Percentiles rank a stretch among this genome's conserved stretches.
Conservation (phyloP, 2,888 invertebrate species). For the Parnassius orleans region DNA sequence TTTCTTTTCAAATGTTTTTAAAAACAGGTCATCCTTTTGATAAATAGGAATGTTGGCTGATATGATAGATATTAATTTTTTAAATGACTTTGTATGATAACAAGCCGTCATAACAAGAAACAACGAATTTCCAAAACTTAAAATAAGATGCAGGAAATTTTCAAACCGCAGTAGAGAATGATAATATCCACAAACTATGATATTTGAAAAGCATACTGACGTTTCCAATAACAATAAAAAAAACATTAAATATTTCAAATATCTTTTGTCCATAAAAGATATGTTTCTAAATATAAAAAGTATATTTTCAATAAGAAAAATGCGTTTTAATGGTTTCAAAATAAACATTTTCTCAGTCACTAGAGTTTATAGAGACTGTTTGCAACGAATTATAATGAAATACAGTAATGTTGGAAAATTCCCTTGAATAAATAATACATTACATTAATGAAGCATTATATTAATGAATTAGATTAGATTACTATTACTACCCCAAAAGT, state of each 20-base stretch:
- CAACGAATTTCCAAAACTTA: conserved; percentile 5
- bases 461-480: too few species aligned
- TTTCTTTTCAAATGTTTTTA: conserved; percentile 2
- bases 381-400: too few species aligned
- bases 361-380: too few species aligned
- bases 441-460: too few species aligned
- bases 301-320: conserved; percentile 4
- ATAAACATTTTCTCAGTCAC: conserved; percentile 3
- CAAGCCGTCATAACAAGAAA: conserved; percentile 1
- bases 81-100: conserved; percentile 7
- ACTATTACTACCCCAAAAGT: too few species aligned
- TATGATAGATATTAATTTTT: conserved; percentile 4
- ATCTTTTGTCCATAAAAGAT: neutral
- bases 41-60: neutral
- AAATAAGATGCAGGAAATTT: neutral
- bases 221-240: neutral
- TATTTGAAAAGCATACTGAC: neutral
- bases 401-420: too few species aligned
- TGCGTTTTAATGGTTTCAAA: conserved; percentile 4
- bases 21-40: conserved; percentile 5
- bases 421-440: too few species aligned
- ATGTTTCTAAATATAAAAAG: conserved; percentile 22
- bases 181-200: neutral
- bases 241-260: neutral
- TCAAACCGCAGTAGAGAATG: neutral